A percentile compares a stretch with the other conserved stretches of the same genome.
These are phyloP conservation scores for Microcebus ravelobensis DNA, from an alignment of 2,113 vertebrate species.

Conservation along the genomic window DNA sequence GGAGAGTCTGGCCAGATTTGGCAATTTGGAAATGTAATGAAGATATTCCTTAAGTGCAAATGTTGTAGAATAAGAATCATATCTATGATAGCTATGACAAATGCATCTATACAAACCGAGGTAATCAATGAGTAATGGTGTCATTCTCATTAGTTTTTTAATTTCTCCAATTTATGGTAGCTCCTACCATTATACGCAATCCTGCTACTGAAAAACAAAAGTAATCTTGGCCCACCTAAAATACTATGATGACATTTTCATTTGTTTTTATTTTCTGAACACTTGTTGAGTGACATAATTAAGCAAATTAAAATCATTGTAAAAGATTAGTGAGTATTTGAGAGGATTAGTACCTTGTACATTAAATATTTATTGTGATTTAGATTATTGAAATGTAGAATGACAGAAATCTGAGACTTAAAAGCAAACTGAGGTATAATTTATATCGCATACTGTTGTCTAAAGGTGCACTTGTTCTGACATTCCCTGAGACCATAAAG, in stretches of 20 bases:
- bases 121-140: background rate
- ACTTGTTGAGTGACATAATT: background rate
- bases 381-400: background rate
- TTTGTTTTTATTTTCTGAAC: constrained; percentile 35
- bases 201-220: background rate
- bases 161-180: background rate
- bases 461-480: constrained; percentile 23
- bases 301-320: background rate
- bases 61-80: background rate
- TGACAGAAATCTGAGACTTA: background rate
- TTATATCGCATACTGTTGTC: constrained; percentile 33
- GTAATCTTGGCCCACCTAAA: background rate
- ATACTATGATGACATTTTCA: background rate
- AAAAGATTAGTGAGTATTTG: background rate
- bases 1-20: background rate
- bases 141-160: constrained; percentile 8
- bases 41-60: background rate
- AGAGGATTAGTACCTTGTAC: background rate
- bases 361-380: constrained; percentile 45
- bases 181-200: background rate
- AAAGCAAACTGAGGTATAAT: background rate
- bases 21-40: background rate
- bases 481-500: constrained; percentile 25
- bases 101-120: background rate
- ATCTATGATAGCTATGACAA: background rate